These are phyloP conservation scores for Cyanoliseus patagonus DNA, from an alignment of 2,113 vertebrate species.

Conservation along the genomic window DNA sequence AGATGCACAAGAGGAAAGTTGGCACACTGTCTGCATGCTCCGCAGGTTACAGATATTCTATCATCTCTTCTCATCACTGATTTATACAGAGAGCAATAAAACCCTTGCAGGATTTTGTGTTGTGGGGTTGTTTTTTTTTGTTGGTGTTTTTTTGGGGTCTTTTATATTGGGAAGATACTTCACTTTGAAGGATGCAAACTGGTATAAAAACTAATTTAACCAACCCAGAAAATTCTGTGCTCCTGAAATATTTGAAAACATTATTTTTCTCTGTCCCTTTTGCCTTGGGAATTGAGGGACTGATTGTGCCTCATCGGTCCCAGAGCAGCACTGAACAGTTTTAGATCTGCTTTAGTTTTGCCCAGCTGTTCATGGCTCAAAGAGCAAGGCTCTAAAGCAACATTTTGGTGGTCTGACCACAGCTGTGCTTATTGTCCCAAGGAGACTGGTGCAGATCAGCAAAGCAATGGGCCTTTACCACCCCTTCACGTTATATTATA, in stretches of 20 bases:
- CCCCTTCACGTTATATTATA: accelerated
- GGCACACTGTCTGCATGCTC: neutral
- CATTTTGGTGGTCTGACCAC: neutral
- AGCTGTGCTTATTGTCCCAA: neutral
- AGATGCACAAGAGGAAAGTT: constrained; percentile 20
- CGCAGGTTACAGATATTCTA: neutral
- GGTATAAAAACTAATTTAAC: neutral
- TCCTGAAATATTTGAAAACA: neutral
- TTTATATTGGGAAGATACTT: neutral
- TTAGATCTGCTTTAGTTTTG: neutral
- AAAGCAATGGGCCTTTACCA: neutral
- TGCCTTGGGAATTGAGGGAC: neutral
- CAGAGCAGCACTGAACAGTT: neutral
- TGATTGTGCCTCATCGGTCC: neutral
- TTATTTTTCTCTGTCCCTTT: neutral
- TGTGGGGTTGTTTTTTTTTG: neutral
- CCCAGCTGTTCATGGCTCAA: neutral
- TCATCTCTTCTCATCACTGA: neutral
- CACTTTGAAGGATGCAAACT: neutral
- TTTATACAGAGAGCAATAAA: neutral
- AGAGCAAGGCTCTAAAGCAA: neutral
- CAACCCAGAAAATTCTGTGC: neutral
- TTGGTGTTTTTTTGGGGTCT: neutral
- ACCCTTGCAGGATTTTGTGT: neutral
- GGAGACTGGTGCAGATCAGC: neutral